These are phyloP conservation scores for Pegea sp. DNA, from an alignment of 23 tunicate species.

Conservation along the genomic window DNA sequence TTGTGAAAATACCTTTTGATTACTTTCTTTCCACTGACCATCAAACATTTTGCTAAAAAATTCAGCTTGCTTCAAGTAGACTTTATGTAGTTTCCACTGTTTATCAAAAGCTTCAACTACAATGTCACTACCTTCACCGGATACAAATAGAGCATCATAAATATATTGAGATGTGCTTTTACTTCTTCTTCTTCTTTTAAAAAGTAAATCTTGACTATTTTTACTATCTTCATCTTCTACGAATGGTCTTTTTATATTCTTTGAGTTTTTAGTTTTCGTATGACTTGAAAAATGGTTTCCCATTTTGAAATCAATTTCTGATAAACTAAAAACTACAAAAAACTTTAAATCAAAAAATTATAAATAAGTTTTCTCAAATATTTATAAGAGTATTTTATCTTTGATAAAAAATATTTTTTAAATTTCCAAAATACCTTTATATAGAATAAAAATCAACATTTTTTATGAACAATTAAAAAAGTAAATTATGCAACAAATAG, in stretches of 20 bases:
- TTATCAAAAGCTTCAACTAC: slow-evolving; percentile 29
- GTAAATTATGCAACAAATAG: too few species aligned
- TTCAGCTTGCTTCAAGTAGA: slow-evolving; percentile 72
- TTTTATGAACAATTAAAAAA: too few species aligned
- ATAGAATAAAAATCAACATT: too few species aligned
- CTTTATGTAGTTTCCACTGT: slow-evolving; percentile 90
- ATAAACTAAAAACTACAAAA: too few species aligned
- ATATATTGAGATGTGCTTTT: slow-evolving; percentile 67
- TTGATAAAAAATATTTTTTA: too few species aligned
- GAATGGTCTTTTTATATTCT: neutral
- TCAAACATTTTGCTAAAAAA: slow-evolving; percentile 69
- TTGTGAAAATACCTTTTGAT: neutral
- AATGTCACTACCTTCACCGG: slow-evolving; percentile 85
- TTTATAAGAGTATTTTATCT: too few species aligned
- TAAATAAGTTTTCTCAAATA: too few species aligned
- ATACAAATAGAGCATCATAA: slow-evolving; percentile 63
- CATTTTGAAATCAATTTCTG: too few species aligned
- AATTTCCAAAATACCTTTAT: too few species aligned
- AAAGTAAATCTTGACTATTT: neutral
- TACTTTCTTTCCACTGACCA: slow-evolving; percentile 53
- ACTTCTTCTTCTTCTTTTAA: slow-evolving; percentile 9
- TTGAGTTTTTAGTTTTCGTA: too few species aligned
- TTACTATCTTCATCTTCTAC: neutral
- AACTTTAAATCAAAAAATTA: too few species aligned
- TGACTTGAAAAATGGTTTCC: too few species aligned